phyloP scores from a whole-genome alignment of 2,113 vertebrate species.

The Polyodon spathula region DNA sequence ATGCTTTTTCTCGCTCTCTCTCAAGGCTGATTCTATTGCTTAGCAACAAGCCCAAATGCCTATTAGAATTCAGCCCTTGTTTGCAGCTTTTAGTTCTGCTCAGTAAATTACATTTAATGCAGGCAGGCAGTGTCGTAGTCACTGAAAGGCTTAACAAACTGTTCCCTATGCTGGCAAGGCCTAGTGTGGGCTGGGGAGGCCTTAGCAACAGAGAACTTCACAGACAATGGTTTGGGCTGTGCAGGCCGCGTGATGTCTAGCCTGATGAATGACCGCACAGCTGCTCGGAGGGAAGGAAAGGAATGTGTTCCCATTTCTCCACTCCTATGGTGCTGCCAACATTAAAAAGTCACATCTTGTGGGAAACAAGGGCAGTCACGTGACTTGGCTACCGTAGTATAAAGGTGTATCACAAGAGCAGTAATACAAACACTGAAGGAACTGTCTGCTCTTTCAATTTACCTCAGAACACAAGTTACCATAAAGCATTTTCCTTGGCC shows the following conservation, averaged over 20 bases:
- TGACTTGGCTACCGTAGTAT: slow-evolving; percentile 3
- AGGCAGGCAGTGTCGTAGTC: slow-evolving; percentile 46
- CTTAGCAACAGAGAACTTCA: slow-evolving; percentile 20
- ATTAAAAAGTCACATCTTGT: slow-evolving; percentile 20
- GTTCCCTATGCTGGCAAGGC: slow-evolving; percentile 37
- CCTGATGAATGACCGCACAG: slow-evolving; percentile 18
- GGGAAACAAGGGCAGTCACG: slow-evolving; percentile 26
- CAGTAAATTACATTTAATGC: slow-evolving; percentile 72
- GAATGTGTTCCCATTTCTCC: slow-evolving; percentile 8
- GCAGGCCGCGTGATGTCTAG: slow-evolving; percentile 11
- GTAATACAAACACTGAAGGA: background rate
- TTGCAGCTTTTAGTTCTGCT: slow-evolving; percentile 71
- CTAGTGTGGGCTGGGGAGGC: slow-evolving; percentile 20
- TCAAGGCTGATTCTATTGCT: slow-evolving; percentile 59
- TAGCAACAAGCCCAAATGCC: slow-evolving; percentile 63
- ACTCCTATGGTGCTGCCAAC: slow-evolving; percentile 17
- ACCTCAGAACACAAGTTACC: no score
- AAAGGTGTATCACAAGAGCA: background rate
- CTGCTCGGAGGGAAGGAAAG: slow-evolving; percentile 7
- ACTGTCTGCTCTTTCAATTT: no score
- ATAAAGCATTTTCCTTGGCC: no score
- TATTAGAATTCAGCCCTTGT: slow-evolving; percentile 76
- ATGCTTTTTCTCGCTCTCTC: slow-evolving; percentile 28
- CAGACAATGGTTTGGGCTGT: slow-evolving; percentile 14
- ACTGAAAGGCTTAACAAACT: slow-evolving; percentile 47